Evolutionary conservation across 2,797 vertebrate species (phyloP).

Genomic region (Myotis myotis): DNA sequence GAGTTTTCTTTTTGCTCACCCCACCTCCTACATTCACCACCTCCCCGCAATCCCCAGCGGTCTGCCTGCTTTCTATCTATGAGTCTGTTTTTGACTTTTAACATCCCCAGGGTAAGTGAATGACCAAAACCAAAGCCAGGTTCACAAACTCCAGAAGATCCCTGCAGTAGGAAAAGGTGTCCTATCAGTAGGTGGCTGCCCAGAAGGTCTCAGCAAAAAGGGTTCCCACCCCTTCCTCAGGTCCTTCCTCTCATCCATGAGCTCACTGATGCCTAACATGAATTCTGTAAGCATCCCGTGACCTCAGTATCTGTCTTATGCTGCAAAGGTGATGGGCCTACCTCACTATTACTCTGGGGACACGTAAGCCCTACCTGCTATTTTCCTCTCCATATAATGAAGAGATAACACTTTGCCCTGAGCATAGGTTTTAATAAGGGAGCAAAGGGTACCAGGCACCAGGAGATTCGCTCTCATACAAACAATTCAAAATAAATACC

Average conservation of each 20-base stretch:
- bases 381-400: background rate
- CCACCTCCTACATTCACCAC: no score
- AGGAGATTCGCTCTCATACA: background rate
- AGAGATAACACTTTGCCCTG: background rate
- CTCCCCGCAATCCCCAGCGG: no score
- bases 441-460: background rate
- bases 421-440: background rate
- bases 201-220: background rate
- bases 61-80: no score
- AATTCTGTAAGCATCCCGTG: background rate
- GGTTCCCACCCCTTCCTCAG: background rate
- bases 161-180: background rate
- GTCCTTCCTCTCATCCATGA: background rate
- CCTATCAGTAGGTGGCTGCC: background rate
- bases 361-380: background rate
- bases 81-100: background rate
- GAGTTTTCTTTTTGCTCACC: no score
- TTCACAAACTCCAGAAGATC: background rate
- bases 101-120: background rate
- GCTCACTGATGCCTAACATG: background rate
- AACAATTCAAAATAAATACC: background rate
- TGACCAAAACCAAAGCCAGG: background rate
- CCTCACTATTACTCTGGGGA: background rate
- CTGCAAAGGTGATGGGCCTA: background rate
- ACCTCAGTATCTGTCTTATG: background rate